phyloP scores from a whole-genome alignment of 2,888 invertebrate species.

The Rhingia rostrata region DNA sequence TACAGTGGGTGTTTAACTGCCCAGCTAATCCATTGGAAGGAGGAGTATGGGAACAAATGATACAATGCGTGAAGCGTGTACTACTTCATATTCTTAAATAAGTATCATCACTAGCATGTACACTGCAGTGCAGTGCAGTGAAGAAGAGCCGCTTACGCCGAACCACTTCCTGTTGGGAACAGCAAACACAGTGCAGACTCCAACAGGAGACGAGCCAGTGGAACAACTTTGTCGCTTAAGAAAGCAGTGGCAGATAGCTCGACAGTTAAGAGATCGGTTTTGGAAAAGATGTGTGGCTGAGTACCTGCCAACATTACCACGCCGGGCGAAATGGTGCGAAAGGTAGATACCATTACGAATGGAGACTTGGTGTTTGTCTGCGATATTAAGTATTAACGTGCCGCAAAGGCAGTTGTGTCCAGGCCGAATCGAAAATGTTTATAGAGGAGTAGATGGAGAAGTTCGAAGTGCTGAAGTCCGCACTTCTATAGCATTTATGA shows the following conservation, averaged over 20 bases:
- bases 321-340: not conserved
- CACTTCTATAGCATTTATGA: not conserved
- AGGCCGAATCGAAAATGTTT: not conserved
- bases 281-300: not conserved
- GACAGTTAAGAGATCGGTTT: conserved; percentile 10
- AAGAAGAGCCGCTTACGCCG: conserved; percentile 29
- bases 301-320: not conserved
- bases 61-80: conserved; percentile 15
- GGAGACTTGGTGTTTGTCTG: not conserved
- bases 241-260: not conserved
- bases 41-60: conserved; percentile 34
- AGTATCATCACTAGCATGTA: not conserved
- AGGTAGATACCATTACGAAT: not conserved
- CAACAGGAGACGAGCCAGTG: not conserved
- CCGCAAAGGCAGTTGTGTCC: not conserved
- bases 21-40: conserved; percentile 33
- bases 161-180: conserved; percentile 19
- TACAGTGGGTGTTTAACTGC: conserved; percentile 36
- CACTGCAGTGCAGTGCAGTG: conserved; percentile 1
- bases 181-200: not conserved
- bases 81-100: not conserved
- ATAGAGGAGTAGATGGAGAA: not conserved
- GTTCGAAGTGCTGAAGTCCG: not conserved
- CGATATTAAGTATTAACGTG: not conserved
- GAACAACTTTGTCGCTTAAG: not conserved